Evolutionary conservation across 2,113 vertebrate genomes (phyloP).

Genomic region (Manacus vitellinus): DNA sequence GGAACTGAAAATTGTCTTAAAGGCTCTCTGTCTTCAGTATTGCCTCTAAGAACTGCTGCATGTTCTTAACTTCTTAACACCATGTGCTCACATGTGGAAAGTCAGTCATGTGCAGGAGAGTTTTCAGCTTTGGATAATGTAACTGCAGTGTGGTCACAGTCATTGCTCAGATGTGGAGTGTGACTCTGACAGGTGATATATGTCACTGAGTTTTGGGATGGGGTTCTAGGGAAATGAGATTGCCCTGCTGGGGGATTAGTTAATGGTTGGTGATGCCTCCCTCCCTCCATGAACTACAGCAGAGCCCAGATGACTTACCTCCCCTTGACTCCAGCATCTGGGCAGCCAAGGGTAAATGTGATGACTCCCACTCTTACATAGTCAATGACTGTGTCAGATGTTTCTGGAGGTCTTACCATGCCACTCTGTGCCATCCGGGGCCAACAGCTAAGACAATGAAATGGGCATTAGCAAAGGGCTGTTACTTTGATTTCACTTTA

Average conservation of each 20-base stretch:
- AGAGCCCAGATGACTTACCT: not conserved
- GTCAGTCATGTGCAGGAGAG: rapidly evolving
- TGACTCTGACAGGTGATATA: not conserved
- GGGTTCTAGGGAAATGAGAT: not conserved
- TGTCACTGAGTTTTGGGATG: not conserved
- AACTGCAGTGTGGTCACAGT: not conserved
- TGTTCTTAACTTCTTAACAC: not conserved
- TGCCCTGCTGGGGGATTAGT: not conserved
- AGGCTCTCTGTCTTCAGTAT: not conserved
- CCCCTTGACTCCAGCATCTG: not conserved
- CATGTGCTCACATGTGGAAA: rapidly evolving
- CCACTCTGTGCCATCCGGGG: not conserved
- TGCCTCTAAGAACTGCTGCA: not conserved
- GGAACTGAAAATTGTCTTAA: not conserved
- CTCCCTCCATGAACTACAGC: not conserved
- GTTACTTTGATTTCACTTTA: not conserved
- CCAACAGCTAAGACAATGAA: not conserved
- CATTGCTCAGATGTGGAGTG: not conserved
- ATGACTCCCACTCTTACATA: not conserved
- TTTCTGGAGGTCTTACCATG: not conserved
- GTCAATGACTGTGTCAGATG: not conserved
- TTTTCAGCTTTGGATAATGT: not conserved
- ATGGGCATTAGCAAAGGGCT: not conserved
- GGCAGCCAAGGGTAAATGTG: not conserved
- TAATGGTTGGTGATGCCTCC: not conserved